Evolutionary conservation across 2,113 vertebrate genomes (phyloP).

Genomic region (Aegithalos caudatus): DNA sequence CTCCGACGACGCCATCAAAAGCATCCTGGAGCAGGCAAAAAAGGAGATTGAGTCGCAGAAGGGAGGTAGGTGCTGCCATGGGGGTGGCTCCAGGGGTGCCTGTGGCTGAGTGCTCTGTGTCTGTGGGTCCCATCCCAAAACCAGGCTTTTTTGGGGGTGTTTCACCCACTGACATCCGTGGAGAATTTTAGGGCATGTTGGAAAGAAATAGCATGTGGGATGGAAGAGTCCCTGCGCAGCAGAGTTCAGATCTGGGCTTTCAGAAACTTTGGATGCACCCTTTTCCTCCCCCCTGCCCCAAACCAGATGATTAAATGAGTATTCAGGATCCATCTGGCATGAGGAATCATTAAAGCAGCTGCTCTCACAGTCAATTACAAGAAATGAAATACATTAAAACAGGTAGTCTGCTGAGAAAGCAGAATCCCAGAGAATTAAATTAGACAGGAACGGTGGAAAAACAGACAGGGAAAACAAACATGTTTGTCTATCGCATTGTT

Average conservation of each 20-base stretch:
- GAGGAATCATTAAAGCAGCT: conserved; percentile 41
- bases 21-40: conserved; percentile 97
- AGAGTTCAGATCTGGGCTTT: background rate
- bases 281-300: background rate
- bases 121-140: background rate
- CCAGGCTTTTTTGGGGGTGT: background rate
- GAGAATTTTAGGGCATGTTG: background rate
- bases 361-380: conserved; percentile 32
- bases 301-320: conserved; percentile 46
- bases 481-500: background rate
- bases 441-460: conserved; percentile 24
- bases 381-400: conserved; percentile 42
- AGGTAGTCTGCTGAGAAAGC: conserved; percentile 65
- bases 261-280: background rate
- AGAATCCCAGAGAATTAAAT: conserved; percentile 30
- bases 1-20: conserved; percentile 98
- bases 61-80: conserved; percentile 76
- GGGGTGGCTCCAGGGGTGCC: background rate
- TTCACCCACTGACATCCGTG: background rate
- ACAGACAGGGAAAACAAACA: conserved; percentile 49
- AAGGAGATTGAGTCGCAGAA: conserved; percentile 98
- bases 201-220: background rate
- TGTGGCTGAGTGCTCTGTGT: background rate
- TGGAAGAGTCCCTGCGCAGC: fast-evolving
- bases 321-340: conserved; percentile 11